Evolutionary conservation across 2,113 vertebrate species (phyloP), one percentile per base, ranked within the genome.

Genomic region (Anthoscopus minutus): DNA sequence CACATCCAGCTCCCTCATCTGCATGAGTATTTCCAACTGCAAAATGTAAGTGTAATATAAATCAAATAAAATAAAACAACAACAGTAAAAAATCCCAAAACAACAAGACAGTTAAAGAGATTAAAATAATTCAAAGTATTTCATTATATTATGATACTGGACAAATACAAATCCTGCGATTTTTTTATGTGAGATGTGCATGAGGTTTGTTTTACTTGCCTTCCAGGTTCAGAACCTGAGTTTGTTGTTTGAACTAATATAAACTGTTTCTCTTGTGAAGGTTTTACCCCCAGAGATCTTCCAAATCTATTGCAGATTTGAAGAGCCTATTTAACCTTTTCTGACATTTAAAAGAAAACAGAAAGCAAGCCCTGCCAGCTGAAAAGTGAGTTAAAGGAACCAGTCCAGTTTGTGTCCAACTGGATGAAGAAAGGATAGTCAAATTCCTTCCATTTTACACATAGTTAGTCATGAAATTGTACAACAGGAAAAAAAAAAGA

Each of bases 271-370:
- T 94, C 53, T 88, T 82, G 56, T 94, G 87, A 94, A 94, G 91
- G 70, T 90, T 81, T 94, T 90, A 88, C 91, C 93, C 87, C 84
- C 48, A 95, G 96, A 97, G 92, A 89, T 96, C 94, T 96, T 91
- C 72, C 77, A 97, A 97, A 97, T 97, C 79, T 96, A 62, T 93
- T 96, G 69, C 92, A 96, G 93, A 98, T 98, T 97, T 97, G 93
- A 97, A 93, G 35, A 97, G 93, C n/a, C 88, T 96, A 51, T 94
- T 97, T 98, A 98, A 98, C 95, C 94, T 98, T 98, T 97, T 95
- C 92, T 98, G 98, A 98, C 98, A 98, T 98, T 98, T 98, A 97
- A 98, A 97, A 97, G 95, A 97, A 98, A 98, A 96, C 94, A 97
- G 97, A 97, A 97, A 97, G 80, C 74, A 86, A 91, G n/a, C 10